Conservation (phyloP, 2,797 vertebrate species). For the Hydrolagus colliei region DNA sequence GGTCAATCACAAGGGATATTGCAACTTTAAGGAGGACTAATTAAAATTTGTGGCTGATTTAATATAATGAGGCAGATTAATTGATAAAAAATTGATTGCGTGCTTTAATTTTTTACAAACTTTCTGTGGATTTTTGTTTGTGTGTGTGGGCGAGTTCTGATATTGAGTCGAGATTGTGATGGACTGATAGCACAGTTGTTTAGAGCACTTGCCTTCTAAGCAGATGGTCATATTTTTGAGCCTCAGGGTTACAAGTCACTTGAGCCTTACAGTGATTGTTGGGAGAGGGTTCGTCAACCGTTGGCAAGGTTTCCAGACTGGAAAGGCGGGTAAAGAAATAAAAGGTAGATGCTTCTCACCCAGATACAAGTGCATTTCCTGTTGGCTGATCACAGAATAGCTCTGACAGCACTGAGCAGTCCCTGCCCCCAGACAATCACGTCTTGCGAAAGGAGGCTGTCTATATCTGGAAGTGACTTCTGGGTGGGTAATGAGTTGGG, state of each 20-base stretch:
- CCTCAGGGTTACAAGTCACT: constrained; percentile 23
- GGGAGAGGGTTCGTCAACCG: constrained; percentile 3
- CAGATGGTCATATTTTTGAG: constrained; percentile 11
- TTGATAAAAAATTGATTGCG: constrained; percentile 32
- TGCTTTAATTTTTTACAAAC: constrained; percentile 26
- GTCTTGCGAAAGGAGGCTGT: background rate
- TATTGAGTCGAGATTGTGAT: background rate
- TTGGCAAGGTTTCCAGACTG: background rate
- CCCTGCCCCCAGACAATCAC: background rate
- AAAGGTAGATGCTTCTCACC: background rate
- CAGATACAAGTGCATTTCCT: constrained; percentile 6
- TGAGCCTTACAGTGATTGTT: background rate
- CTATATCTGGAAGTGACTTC: too few species aligned
- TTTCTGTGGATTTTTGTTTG: background rate
- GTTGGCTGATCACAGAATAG: background rate
- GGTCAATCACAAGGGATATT: constrained; percentile 31
- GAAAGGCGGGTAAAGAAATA: background rate
- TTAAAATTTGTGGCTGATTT: constrained; percentile 31
- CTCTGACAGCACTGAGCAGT: background rate
- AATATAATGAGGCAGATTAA: constrained; percentile 33
- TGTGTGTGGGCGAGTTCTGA: too few species aligned
- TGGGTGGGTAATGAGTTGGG: too few species aligned
- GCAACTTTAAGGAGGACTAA: constrained; percentile 26
- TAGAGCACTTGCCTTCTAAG: constrained; percentile 4
- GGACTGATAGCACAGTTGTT: background rate